Percentiles rank a stretch among this genome's conserved stretches.
These are phyloP conservation scores for Pomatorhinus ruficollis DNA, from an alignment of 2,113 vertebrate species.

Conservation along the genomic window DNA sequence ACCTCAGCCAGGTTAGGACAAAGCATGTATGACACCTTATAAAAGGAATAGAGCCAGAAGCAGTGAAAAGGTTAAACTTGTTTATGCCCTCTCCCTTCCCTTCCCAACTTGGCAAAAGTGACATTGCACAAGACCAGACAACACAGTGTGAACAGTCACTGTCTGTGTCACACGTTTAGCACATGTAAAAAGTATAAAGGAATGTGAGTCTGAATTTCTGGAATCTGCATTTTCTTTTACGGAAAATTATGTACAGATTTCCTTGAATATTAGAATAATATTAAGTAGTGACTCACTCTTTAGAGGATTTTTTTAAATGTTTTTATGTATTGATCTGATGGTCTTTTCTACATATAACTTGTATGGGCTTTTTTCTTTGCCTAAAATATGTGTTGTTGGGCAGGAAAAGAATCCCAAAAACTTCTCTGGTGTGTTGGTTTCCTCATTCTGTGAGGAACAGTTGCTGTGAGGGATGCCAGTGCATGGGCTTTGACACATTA, in stretches of 20 bases:
- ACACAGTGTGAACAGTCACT: neutral
- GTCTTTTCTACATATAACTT: neutral
- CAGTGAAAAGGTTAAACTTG: neutral
- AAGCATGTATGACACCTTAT: neutral
- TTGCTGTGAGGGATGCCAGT: neutral
- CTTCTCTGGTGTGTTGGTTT: neutral
- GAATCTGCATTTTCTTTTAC: neutral
- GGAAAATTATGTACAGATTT: neutral
- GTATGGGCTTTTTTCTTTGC: neutral
- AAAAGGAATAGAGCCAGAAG: neutral
- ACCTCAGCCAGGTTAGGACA: neutral
- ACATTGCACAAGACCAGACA: neutral
- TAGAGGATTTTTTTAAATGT: neutral
- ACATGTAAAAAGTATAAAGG: neutral
- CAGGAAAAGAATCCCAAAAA: neutral
- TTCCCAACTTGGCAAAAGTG: neutral
- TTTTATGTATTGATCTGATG: neutral
- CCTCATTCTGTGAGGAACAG: neutral
- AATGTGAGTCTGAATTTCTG: neutral
- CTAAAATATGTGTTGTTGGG: neutral
- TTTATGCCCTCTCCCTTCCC: neutral
- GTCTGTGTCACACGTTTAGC: accelerated
- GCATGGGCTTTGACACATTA: neutral
- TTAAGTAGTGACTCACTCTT: neutral
- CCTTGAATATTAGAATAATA: neutral